Percentiles rank a stretch among this genome's conserved stretches.
Conservation (phyloP, 2,113 vertebrate genomes). For the Toxotes jaculatrix region DNA sequence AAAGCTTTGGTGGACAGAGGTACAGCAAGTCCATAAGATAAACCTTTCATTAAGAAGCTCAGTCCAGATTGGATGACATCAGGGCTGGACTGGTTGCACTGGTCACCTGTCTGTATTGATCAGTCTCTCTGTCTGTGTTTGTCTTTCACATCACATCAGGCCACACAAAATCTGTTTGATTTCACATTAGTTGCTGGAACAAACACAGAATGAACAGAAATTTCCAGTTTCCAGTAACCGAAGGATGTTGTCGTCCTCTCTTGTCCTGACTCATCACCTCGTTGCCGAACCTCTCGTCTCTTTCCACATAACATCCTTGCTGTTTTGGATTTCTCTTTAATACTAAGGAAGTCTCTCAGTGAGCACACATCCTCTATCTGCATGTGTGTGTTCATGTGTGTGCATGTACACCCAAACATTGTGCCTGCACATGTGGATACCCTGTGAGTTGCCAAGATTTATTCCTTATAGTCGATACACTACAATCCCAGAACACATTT, state of each 20-base stretch:
- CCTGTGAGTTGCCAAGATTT: constrained; percentile 13
- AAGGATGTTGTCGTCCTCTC: background rate
- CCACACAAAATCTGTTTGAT: background rate
- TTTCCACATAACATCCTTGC: background rate
- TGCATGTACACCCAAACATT: background rate
- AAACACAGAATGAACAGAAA: background rate
- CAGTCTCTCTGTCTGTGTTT: background rate
- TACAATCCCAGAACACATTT: constrained; percentile 16
- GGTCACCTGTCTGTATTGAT: background rate
- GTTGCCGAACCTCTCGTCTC: background rate
- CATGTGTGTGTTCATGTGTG: background rate
- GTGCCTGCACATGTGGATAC: background rate
- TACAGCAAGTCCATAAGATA: constrained; percentile 12
- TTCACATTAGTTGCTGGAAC: background rate
- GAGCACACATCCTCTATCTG: background rate
- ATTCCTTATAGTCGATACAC: background rate
- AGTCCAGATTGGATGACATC: constrained; percentile 12
- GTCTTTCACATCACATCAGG: background rate
- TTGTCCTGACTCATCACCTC: background rate
- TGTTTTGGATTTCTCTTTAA: background rate
- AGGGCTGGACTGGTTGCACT: background rate
- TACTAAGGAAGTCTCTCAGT: background rate
- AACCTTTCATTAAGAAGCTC: constrained; percentile 27
- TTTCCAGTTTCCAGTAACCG: background rate
- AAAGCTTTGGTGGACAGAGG: background rate